Percentiles rank a stretch among this genome's conserved stretches.
Conservation (phyloP, 1,140 invertebrate species). For the Drosophila ananassae region DNA sequence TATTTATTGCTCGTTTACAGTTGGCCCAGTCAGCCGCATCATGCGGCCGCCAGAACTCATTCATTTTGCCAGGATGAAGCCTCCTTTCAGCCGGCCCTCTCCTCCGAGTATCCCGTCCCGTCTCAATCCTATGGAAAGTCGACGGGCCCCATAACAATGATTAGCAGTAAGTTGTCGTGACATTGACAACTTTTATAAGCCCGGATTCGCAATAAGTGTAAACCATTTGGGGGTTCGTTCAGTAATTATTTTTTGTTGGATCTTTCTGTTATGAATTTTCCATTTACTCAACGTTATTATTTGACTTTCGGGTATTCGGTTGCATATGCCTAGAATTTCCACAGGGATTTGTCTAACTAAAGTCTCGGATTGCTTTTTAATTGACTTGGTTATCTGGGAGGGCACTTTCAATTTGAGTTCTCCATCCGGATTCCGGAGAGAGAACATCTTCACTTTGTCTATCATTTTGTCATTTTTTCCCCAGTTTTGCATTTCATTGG, state of each 20-base stretch:
- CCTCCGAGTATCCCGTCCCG: neutral
- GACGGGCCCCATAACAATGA: conserved; percentile 32
- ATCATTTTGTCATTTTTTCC: conserved; percentile 54
- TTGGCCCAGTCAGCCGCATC: conserved; percentile 71
- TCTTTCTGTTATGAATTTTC: conserved; percentile 25
- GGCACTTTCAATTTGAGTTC: conserved; percentile 37
- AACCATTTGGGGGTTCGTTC: conserved; percentile 9
- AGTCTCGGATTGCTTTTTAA: conserved; percentile 46
- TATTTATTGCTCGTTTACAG: conserved; percentile 74
- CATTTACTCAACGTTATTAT: conserved; percentile 18
- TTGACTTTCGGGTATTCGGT: neutral
- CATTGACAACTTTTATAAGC: conserved; percentile 55
- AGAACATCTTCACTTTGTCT: conserved; percentile 48
- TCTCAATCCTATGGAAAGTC: neutral
- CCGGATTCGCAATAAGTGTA: conserved; percentile 13
- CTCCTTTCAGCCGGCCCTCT: neutral
- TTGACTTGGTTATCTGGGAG: conserved; percentile 39
- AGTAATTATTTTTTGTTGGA: conserved; percentile 23
- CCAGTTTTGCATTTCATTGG: conserved; percentile 27
- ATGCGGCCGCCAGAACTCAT: conserved; percentile 56
- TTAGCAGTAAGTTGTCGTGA: conserved; percentile 64
- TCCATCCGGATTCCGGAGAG: conserved; percentile 9
- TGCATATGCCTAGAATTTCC: neutral
- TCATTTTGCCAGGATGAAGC: conserved; percentile 41
- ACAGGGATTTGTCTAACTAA: neutral